These are phyloP conservation scores for Syngnathus floridae DNA, from an alignment of 2,113 vertebrate species.

Conservation along the genomic window DNA sequence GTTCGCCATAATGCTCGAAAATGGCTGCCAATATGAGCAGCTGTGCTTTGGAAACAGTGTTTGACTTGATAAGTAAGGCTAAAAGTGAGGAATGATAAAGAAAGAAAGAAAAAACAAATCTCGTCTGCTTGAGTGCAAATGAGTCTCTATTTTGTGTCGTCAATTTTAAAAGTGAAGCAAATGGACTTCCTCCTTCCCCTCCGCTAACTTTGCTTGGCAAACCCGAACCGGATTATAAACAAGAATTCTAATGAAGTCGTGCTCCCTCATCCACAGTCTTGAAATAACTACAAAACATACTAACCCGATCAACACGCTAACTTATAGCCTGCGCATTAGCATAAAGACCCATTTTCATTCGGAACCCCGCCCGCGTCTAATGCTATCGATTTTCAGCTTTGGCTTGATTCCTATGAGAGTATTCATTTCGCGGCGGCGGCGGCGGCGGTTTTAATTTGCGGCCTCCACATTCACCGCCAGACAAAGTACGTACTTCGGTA, in stretches of 20 bases:
- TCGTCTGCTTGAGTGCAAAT: constrained; percentile 14
- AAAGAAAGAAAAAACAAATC: background rate
- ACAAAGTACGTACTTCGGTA: too few species aligned
- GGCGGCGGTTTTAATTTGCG: constrained; percentile 19
- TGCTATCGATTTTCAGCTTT: constrained; percentile 27
- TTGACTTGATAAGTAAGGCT: background rate
- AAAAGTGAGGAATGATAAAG: too few species aligned
- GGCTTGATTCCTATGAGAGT: constrained; percentile 4
- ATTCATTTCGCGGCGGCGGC: constrained; percentile 12
- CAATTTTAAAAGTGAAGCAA: constrained; percentile 27
- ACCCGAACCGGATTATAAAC: constrained; percentile 44
- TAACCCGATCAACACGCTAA: constrained; percentile 8
- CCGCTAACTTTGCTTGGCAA: constrained; percentile 35
- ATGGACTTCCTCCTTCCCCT: constrained; percentile 25
- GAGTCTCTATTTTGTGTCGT: constrained; percentile 27
- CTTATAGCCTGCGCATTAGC: background rate
- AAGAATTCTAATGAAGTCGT: constrained; percentile 37
- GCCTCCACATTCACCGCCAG: background rate
- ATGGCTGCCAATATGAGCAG: too few species aligned
- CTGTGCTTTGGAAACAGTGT: too few species aligned
- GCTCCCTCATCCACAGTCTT: constrained; percentile 6
- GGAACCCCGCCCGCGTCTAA: background rate
- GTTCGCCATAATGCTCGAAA: background rate
- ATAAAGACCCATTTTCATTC: constrained; percentile 18
- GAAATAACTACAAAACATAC: constrained; percentile 4